A percentile compares a stretch with the other conserved stretches of the same genome.
Evolutionary conservation across 2,888 invertebrate species (phyloP).

Genomic region (Drosophila histrio): DNA sequence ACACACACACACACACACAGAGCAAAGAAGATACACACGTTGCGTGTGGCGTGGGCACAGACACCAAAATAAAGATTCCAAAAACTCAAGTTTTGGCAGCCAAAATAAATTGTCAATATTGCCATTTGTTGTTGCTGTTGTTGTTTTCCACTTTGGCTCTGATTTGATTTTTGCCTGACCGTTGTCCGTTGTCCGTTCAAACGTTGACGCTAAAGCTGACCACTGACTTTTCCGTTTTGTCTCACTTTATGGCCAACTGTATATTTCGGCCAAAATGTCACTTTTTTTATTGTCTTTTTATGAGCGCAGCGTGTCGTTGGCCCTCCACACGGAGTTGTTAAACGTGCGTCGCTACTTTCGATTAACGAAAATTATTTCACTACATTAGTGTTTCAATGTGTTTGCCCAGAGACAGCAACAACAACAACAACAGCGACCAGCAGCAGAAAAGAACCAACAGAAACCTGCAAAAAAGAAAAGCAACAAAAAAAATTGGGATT

Average conservation of each 20-base stretch:
- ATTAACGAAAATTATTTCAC: constrained; percentile 78
- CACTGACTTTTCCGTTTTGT: constrained; percentile 29
- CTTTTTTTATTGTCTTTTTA: constrained; percentile 77
- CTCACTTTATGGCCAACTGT: constrained; percentile 56
- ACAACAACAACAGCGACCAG: background rate
- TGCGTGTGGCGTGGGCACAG: constrained; percentile 57
- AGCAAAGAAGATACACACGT: constrained; percentile 1
- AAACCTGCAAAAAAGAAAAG: constrained; percentile 5
- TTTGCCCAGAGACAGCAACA: constrained; percentile 24
- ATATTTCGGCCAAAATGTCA: constrained; percentile 73
- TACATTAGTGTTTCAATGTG: constrained; percentile 67
- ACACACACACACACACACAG: constrained; percentile 19
- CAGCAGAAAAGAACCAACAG: constrained; percentile 1
- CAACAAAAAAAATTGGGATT: constrained; percentile 42
- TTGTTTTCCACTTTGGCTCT: constrained; percentile 63
- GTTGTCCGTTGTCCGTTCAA: background rate
- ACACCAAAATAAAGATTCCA: constrained; percentile 53
- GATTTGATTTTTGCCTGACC: constrained; percentile 65
- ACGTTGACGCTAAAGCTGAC: too few relatives aligned
- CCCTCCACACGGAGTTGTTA: constrained; percentile 54
- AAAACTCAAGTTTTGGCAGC: constrained; percentile 61
- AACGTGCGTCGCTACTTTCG: constrained; percentile 76
- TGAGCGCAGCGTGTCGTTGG: constrained; percentile 69
- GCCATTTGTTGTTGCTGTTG: constrained; percentile 40
- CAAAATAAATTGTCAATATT: constrained; percentile 73